Evolutionary conservation across 2,888 invertebrate species (phyloP).

Genomic region (Pollenia griseotomentosa): DNA sequence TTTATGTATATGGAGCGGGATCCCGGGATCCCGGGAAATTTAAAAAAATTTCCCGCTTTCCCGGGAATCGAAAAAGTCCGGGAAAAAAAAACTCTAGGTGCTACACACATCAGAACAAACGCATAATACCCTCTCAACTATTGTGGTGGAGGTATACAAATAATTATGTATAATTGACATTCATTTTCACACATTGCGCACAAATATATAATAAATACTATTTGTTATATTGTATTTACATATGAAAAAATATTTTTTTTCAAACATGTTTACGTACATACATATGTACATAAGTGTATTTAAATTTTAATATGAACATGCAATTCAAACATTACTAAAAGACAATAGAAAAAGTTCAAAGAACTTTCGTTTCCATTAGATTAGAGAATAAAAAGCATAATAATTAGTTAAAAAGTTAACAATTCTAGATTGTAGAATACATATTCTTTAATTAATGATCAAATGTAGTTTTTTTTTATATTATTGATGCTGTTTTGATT

Average conservation of each 20-base stretch:
- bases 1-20: too few relatives aligned
- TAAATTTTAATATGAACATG: not conserved
- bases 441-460: constrained; percentile 19
- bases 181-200: too few relatives aligned
- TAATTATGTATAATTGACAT: too few relatives aligned
- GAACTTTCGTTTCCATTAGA: constrained; percentile 48
- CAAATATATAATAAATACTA: too few relatives aligned
- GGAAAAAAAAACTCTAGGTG: too few relatives aligned
- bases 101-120: too few relatives aligned
- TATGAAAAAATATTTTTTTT: not conserved
- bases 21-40: too few relatives aligned
- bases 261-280: not conserved
- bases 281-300: not conserved
- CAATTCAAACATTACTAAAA: constrained; percentile 35
- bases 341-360: constrained; percentile 47
- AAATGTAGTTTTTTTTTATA: not conserved
- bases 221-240: not conserved
- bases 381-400: constrained; percentile 17
- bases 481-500: not conserved
- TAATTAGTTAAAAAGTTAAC: constrained; percentile 39
- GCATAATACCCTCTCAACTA: too few relatives aligned
- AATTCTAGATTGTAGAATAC: constrained; percentile 15
- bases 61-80: too few relatives aligned
- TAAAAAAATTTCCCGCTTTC: too few relatives aligned
- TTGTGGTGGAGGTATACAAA: too few relatives aligned